Base-by-base conservation (phyloP, 2,888 invertebrate species). In the Metacarcinus magister region DNA sequence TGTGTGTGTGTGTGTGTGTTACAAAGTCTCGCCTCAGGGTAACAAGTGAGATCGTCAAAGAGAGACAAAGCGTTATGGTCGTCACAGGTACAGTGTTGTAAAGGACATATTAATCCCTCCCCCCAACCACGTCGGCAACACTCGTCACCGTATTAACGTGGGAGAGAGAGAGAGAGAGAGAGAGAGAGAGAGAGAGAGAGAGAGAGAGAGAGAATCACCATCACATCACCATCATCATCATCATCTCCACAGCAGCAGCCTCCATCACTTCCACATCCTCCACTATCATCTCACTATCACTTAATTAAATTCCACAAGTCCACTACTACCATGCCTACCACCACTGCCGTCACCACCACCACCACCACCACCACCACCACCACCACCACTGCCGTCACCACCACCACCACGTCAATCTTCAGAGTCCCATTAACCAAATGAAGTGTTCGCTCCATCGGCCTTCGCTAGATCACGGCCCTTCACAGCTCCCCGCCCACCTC, bases 141-240 rank as follows among this genome's bases (percentile, higher is more conserved):
- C n/a, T n/a, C n/a, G n/a, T n/a, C n/a, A n/a, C n/a, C n/a, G n/a
- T 67, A 67, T 19, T 67, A 67, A 67, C 13, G 87, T 28, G 87
- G n/a, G 92, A 92, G 92, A 43, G 92, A 43, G 92, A 92, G 92
- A 92, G 92, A 92, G 92, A 92, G 92, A 92, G 75, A 46, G 92
- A 46, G 46, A 92, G 75, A 75, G 75, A 60, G 75, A 75, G 75
- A 75, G 75, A 75, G 75, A 75, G 75, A 75, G 75, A 75, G 75
- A 75, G 75, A 75, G 75, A 75, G 75, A 75, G 75, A 67, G 67
- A 67, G 67, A 67, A 23, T 13, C 8, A 54, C 54, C 54, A 54
- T 19, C 48, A 48, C 60, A 60, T 5, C 23, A 60, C 2, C 60
- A 60, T 23, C 60, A 60, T 10, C 60, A 60, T 23, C 8, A 60